Conservation (phyloP, 2,888 invertebrate genomes). For the Chydorus sphaericus region DNA sequence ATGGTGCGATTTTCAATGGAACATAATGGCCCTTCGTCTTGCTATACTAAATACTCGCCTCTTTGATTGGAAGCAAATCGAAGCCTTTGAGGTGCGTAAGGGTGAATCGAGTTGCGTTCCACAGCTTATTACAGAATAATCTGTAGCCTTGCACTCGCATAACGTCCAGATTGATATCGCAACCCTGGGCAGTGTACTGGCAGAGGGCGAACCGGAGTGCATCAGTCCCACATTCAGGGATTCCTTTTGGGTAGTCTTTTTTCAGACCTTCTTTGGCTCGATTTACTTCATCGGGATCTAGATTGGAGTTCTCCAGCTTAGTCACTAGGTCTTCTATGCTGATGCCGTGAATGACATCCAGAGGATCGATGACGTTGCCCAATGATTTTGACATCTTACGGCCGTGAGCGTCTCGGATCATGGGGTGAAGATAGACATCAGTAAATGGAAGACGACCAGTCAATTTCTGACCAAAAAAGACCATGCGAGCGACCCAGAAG, state of each 20-base stretch:
- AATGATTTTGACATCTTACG: slow-evolving; percentile 98
- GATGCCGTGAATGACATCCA: slow-evolving; percentile 84
- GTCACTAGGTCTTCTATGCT: slow-evolving; percentile 52
- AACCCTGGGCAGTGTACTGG: slow-evolving; percentile 66
- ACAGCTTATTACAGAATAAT: slow-evolving; percentile 33
- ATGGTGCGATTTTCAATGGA: neutral
- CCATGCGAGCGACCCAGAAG: slow-evolving; percentile 47
- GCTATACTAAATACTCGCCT: no score
- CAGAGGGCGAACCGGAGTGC: slow-evolving; percentile 82
- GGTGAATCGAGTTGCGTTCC: slow-evolving; percentile 16
- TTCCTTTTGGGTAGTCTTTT: slow-evolving; percentile 59
- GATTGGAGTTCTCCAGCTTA: slow-evolving; percentile 58
- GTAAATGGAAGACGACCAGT: slow-evolving; percentile 80
- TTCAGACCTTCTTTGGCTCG: slow-evolving; percentile 49
- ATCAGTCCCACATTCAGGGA: slow-evolving; percentile 92
- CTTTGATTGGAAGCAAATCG: neutral
- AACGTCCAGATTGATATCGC: slow-evolving; percentile 94
- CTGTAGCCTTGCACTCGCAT: slow-evolving; percentile 82
- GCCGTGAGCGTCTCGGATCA: slow-evolving; percentile 94
- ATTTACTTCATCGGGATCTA: slow-evolving; percentile 71
- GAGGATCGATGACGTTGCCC: slow-evolving; percentile 94
- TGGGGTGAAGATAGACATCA: slow-evolving; percentile 83
- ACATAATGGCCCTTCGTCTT: neutral
- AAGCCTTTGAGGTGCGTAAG: slow-evolving; percentile 6
- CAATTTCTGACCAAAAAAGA: slow-evolving; percentile 62